These are phyloP conservation scores for Cottoperca gobio DNA, from an alignment of 2,797 vertebrate genomes.

Conservation along the genomic window DNA sequence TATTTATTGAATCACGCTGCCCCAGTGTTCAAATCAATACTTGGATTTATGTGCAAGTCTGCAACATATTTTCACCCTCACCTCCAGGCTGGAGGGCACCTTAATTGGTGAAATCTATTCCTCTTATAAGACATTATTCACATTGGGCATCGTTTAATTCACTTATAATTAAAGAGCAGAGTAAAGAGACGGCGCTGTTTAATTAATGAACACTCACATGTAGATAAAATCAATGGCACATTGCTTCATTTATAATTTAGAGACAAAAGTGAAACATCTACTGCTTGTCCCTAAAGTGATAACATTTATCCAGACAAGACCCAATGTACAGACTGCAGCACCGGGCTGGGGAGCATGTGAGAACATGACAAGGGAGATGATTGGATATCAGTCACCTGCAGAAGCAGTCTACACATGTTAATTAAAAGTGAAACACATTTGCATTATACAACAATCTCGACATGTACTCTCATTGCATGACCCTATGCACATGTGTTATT, in stretches of 20 bases:
- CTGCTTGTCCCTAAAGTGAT: slow-evolving; percentile 40
- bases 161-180: slow-evolving; percentile 79
- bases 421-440: slow-evolving; percentile 45
- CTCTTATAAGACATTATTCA: slow-evolving; percentile 82
- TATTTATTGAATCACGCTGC: slow-evolving; percentile 69
- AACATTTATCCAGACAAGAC: slow-evolving; percentile 51
- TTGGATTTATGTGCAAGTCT: slow-evolving; percentile 73
- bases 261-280: slow-evolving; percentile 50
- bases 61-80: slow-evolving; percentile 65
- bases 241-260: slow-evolving; percentile 59
- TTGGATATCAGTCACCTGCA: slow-evolving; percentile 35
- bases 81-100: slow-evolving; percentile 70
- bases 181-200: slow-evolving; percentile 72
- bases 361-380: slow-evolving; percentile 42
- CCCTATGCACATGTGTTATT: background rate
- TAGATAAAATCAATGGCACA: slow-evolving; percentile 70
- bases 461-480: slow-evolving; percentile 14
- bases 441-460: slow-evolving; percentile 27
- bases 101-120: slow-evolving; percentile 82
- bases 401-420: slow-evolving; percentile 21
- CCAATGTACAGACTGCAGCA: slow-evolving; percentile 7
- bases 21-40: slow-evolving; percentile 76
- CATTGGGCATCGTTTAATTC: slow-evolving; percentile 79
- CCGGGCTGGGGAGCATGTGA: slow-evolving; percentile 10
- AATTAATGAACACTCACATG: slow-evolving; percentile 76